Percentiles rank a stretch among this genome's conserved stretches.
phyloP scores from a whole-genome alignment of 2,888 invertebrate species.

The Polydrusus tereticollis region DNA sequence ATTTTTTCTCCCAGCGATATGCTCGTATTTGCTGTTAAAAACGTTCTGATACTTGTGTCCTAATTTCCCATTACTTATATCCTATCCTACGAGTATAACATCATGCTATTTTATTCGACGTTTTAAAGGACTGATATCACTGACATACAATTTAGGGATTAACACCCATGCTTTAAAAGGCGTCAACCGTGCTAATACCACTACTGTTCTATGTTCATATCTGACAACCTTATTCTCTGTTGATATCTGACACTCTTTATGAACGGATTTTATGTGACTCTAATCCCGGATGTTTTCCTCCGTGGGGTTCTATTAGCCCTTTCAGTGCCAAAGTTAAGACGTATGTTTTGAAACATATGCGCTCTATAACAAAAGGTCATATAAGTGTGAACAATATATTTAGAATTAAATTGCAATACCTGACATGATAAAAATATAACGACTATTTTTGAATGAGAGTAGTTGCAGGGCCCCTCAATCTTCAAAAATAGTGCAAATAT shows the following conservation, averaged over 20 bases:
- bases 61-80: no score
- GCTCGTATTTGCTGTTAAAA: no score
- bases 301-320: constrained; percentile 54
- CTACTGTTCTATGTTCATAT: constrained; percentile 34
- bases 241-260: constrained; percentile 57
- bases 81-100: background rate
- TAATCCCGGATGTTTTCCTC: constrained; percentile 59
- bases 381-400: background rate
- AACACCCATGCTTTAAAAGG: constrained; percentile 32
- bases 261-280: constrained; percentile 54
- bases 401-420: background rate
- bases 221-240: constrained; percentile 42
- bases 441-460: no score
- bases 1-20: no score
- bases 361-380: constrained; percentile 12
- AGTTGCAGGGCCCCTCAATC: no score
- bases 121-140: background rate
- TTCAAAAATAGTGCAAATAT: no score
- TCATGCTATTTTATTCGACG: background rate
- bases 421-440: no score
- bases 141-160: constrained; percentile 49
- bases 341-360: constrained; percentile 56
- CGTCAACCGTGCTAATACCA: constrained; percentile 20
- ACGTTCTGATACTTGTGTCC: no score
- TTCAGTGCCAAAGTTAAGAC: constrained; percentile 54